Evolutionary conservation across 2,888 invertebrate genomes (phyloP).

Genomic region (Latheticus oryzae): DNA sequence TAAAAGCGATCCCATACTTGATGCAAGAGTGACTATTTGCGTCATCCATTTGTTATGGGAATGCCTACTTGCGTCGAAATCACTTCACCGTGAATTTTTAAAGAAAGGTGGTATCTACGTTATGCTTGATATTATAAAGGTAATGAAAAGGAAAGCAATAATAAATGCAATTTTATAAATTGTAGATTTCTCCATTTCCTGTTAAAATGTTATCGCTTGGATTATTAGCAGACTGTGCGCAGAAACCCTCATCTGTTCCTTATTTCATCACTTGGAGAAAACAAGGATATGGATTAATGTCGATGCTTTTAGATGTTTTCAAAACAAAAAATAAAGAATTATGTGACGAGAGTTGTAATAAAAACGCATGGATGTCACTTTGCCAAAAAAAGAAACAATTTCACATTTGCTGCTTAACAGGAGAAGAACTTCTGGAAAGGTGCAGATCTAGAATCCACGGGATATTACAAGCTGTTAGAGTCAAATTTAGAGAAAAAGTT

Average conservation of each 20-base stretch:
- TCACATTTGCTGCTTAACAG: neutral
- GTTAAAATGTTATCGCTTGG: conserved; percentile 64
- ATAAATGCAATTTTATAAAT: conserved; percentile 1
- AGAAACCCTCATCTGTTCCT: conserved; percentile 59
- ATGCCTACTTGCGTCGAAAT: conserved; percentile 54
- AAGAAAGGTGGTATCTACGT: conserved; percentile 57
- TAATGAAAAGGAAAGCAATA: conserved; percentile 36
- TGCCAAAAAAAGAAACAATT: conserved; percentile 8
- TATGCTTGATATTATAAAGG: conserved; percentile 63
- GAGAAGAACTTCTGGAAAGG: conserved; percentile 63
- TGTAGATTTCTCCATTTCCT: conserved; percentile 49
- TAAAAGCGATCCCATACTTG: conserved; percentile 15
- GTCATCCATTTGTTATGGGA: conserved; percentile 65
- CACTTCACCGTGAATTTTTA: conserved; percentile 58
- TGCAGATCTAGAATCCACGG: conserved; percentile 66
- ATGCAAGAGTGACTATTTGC: conserved; percentile 57
- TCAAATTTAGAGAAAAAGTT: conserved; percentile 57
- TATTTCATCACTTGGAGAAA: conserved; percentile 66
- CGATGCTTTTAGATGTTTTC: conserved; percentile 64
- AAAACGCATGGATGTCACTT: conserved; percentile 2
- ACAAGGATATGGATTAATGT: conserved; percentile 57
- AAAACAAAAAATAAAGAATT: conserved; percentile 62
- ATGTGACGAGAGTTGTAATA: conserved; percentile 43
- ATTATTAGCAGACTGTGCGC: conserved; percentile 63
- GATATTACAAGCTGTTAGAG: conserved; percentile 61